Percentiles rank a stretch among this genome's conserved stretches.
Evolutionary conservation across 2,113 vertebrate species (phyloP).

Genomic region (Montifringilla adamsi): DNA sequence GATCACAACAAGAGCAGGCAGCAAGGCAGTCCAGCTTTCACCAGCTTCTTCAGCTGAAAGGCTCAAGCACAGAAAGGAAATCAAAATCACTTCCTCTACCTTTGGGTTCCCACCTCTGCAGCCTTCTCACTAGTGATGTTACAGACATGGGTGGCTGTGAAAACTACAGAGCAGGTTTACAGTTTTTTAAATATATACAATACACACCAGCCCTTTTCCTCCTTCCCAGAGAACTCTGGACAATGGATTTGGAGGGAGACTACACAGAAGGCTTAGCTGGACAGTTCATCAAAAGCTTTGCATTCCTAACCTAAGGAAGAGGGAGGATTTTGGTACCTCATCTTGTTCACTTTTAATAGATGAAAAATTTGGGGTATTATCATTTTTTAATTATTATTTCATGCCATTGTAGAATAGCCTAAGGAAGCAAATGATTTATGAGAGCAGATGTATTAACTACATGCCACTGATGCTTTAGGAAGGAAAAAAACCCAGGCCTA

Average conservation of each 20-base stretch:
- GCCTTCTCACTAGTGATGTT: no score
- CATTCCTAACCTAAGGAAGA: background rate
- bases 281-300: background rate
- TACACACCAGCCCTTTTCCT: fast-evolving
- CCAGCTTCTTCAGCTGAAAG: background rate
- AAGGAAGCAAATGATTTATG: background rate
- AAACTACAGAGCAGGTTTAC: background rate
- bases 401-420: background rate
- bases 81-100: background rate
- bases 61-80: background rate
- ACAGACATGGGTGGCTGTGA: background rate
- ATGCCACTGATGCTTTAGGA: background rate
- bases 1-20: background rate
- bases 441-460: background rate
- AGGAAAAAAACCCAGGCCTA: background rate
- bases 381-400: background rate
- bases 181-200: fast-evolving
- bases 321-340: background rate
- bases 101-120: background rate
- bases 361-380: fast-evolving
- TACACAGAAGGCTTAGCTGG: background rate
- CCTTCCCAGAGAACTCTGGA: background rate
- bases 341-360: background rate
- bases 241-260: background rate
- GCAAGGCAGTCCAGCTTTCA: background rate